Percentiles rank a stretch among this genome's conserved stretches.
Evolutionary conservation across 2,797 vertebrate species (phyloP).

Genomic region (Rhyacichthys aspro): DNA sequence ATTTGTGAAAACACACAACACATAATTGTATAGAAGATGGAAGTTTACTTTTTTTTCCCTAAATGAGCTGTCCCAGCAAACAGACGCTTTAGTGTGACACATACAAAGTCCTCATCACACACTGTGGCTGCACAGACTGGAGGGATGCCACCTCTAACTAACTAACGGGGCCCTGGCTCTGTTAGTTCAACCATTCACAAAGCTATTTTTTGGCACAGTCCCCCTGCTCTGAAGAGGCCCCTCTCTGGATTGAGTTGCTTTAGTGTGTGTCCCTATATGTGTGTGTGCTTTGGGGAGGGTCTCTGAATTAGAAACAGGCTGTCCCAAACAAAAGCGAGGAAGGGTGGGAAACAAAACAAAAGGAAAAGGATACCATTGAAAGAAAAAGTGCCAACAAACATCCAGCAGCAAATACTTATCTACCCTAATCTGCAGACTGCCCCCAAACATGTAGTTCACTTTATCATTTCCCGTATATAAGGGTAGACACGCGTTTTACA

Average conservation of each 20-base stretch:
- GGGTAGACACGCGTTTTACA: slow-evolving; percentile 39
- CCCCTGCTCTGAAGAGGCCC: slow-evolving; percentile 12
- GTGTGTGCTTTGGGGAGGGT: slow-evolving; percentile 26
- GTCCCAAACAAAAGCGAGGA: slow-evolving; percentile 39
- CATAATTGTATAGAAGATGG: too few relatives aligned
- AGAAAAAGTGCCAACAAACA: not conserved
- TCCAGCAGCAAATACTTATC: slow-evolving; percentile 4
- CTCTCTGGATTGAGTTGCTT: slow-evolving; percentile 20
- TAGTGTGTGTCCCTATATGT: slow-evolving; percentile 11
- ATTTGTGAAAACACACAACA: too few relatives aligned
- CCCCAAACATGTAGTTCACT: too few relatives aligned
- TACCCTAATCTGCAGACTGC: slow-evolving; percentile 15
- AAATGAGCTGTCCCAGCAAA: not conserved
- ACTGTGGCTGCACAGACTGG: not conserved
- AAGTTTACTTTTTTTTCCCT: too few relatives aligned
- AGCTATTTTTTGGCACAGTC: slow-evolving; percentile 37
- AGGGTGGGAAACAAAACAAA: slow-evolving; percentile 36
- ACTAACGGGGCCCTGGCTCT: slow-evolving; percentile 30
- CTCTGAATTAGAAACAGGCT: slow-evolving; percentile 44
- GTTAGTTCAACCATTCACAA: slow-evolving; percentile 36
- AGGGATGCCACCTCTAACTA: slow-evolving; percentile 15
- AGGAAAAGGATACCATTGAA: slow-evolving; percentile 1
- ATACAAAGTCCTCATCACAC: not conserved
- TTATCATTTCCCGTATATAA: slow-evolving; percentile 8
- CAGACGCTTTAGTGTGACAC: slow-evolving; percentile 8